These are phyloP conservation scores for Mythimna ferrago DNA, from an alignment of 2,888 invertebrate species.

Conservation along the genomic window DNA sequence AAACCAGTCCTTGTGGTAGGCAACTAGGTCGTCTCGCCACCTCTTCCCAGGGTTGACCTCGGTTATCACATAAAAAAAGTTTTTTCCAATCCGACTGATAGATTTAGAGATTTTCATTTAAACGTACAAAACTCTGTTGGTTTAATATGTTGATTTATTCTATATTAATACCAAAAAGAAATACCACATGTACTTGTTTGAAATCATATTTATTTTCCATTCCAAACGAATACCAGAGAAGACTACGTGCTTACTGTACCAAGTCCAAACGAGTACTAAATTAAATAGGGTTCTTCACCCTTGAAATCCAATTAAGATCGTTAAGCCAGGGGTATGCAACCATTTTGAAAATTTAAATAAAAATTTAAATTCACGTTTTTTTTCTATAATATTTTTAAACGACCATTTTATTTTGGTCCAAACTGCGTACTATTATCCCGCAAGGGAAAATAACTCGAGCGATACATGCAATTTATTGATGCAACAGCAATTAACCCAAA, in stretches of 20 bases:
- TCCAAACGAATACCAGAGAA: too few species aligned
- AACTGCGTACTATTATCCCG: constrained; percentile 28
- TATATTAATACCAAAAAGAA: too few species aligned
- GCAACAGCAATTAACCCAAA: constrained; percentile 61
- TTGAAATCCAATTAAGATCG: not conserved
- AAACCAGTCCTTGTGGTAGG: too few species aligned
- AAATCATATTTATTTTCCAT: too few species aligned
- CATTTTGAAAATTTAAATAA: constrained; percentile 14
- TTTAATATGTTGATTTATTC: too few species aligned
- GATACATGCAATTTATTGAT: constrained; percentile 57
- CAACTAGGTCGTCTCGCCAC: too few species aligned
- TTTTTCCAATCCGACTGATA: too few species aligned
- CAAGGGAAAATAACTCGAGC: constrained; percentile 52
- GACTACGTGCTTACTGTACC: not conserved
- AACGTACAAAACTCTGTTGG: too few species aligned
- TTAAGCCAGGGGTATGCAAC: constrained; percentile 6
- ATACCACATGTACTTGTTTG: too few species aligned
- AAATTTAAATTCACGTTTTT: constrained; percentile 22
- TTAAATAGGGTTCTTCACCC: not conserved
- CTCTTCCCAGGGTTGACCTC: too few species aligned
- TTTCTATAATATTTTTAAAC: constrained; percentile 15
- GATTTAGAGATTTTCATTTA: too few species aligned
- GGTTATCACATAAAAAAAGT: too few species aligned
- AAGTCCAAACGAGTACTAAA: not conserved
- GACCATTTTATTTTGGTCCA: constrained; percentile 20